Evolutionary conservation across 2,888 invertebrate species (phyloP).

Genomic region (Lymantria dispar): DNA sequence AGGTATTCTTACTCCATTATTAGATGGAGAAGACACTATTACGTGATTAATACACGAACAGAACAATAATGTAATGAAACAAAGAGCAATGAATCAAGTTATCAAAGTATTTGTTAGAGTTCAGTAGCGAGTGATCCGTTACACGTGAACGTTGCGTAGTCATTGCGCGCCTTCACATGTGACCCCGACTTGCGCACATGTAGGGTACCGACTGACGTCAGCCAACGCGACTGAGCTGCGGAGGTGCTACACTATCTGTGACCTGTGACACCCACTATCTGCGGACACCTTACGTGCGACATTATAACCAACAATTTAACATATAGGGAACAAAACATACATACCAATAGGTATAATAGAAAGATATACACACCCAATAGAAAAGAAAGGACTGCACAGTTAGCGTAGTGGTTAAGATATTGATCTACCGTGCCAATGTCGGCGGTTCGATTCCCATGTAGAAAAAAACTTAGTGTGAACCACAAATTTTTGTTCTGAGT

Average conservation of each 20-base stretch:
- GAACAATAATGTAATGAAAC: conserved; percentile 30
- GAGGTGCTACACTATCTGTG: conserved; percentile 43
- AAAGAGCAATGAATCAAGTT: conserved; percentile 70
- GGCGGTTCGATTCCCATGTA: too few species aligned
- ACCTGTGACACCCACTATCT: conserved; percentile 11
- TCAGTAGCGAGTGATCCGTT: conserved; percentile 49
- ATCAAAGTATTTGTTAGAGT: conserved; percentile 43
- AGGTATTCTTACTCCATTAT: too few species aligned
- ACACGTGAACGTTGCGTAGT: conserved; percentile 54
- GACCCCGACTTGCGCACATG: conserved; percentile 41
- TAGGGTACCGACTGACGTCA: conserved; percentile 77
- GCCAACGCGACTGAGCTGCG: conserved; percentile 51
- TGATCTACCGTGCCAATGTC: too few species aligned
- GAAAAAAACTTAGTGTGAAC: too few species aligned
- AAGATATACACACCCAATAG: too few species aligned
- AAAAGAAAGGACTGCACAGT: too few species aligned
- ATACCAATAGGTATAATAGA: too few species aligned
- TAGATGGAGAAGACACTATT: too few species aligned
- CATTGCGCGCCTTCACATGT: conserved; percentile 67
- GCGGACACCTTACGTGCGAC: background rate
- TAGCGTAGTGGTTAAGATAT: too few species aligned
- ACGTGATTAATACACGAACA: too few species aligned
- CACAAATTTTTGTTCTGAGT: too few species aligned
- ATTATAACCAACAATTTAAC: background rate
- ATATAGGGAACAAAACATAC: too few species aligned